A percentile compares a stretch with the other conserved stretches of the same genome.
Conservation (phyloP, 2,888 invertebrate genomes). For the Cistogaster globosa region DNA sequence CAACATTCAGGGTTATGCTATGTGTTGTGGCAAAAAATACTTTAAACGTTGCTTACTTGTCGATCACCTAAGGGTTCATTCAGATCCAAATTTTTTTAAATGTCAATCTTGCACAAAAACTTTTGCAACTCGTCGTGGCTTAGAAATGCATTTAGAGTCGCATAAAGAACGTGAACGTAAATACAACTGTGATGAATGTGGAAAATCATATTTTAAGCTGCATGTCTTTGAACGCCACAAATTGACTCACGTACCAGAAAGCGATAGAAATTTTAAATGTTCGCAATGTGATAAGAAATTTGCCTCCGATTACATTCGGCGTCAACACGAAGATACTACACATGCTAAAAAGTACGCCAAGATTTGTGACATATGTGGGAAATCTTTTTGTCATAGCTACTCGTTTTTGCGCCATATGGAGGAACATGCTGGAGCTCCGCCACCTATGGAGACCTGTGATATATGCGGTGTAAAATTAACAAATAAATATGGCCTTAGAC, state of each 20-base stretch:
- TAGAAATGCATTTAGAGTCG: conserved; percentile 77
- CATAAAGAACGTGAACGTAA: conserved; percentile 76
- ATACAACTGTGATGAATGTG: conserved; percentile 79
- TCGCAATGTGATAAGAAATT: conserved; percentile 75
- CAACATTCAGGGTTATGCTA: conserved; percentile 77
- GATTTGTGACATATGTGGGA: conserved; percentile 81
- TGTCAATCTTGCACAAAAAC: conserved; percentile 78
- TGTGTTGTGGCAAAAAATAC: conserved; percentile 80
- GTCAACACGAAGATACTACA: conserved; percentile 72
- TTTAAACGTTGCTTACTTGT: conserved; percentile 78
- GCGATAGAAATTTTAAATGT: conserved; percentile 77
- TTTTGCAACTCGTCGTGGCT: conserved; percentile 76
- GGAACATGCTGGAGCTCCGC: conserved; percentile 77
- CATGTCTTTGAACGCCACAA: conserved; percentile 77
- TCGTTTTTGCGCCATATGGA: conserved; percentile 78
- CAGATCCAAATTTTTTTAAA: conserved; percentile 80
- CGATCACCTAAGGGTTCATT: conserved; percentile 80
- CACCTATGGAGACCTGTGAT: conserved; percentile 77
- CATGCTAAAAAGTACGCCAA: conserved; percentile 79
- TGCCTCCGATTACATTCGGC: conserved; percentile 32
- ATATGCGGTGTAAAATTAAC: conserved; percentile 77
- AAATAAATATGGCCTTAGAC: conserved; percentile 78
- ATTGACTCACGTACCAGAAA: conserved; percentile 78
- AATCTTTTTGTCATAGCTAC: conserved; percentile 77
- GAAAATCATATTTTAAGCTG: conserved; percentile 78